Base-by-base conservation (phyloP, 2,888 invertebrate species). In the Endomychus coccineus region DNA sequence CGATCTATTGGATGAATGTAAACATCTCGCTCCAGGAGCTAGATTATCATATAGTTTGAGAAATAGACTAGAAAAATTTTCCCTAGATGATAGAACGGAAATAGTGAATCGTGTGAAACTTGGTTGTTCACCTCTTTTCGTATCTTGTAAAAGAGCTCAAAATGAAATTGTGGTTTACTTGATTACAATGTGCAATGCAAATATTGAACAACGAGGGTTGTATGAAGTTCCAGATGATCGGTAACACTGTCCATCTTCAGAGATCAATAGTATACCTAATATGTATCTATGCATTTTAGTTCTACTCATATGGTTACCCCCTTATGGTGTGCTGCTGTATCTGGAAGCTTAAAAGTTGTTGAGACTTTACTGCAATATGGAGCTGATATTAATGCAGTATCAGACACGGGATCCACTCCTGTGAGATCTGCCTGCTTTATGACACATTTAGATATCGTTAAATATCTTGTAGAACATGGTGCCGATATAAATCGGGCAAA, bases 381-480 rank as follows among this genome's bases (percentile, higher is more conserved):
- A 39, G 91, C 91, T 21, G 75, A 83, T 57, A 77, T 92, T n/a
- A 83, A 92, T 70, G 85, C 88, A 23, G 75, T 81, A 25, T 87
- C 86, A 1, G 91, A 91, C 68, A 81, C 84, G 15, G 89, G 90
- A 43, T 90, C 89, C 6, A 87, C 88, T 34, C 87, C 91, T 6
- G 87, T 91, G 38, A 75, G 92, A 51, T 88, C 88, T 39, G 90
- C 92, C 7, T 92, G 92, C 66, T 92, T 88, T 67, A 89, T 91
- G 90, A 84, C 89, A 42, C 84, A 88, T 67, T 67, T 80, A 42
- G 84, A 84, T 55, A 82, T 83, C 51, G 88, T 88, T 36, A 74
- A 78, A 49, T 80, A 75, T 64, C 71, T 89, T 48, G 80, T 83
- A 30, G 73, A 77, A 58, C 77, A 81, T 60, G 86, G 86, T 42